phyloP scores from a whole-genome alignment of 2,113 vertebrate species.

The Phaethornis superciliosus region DNA sequence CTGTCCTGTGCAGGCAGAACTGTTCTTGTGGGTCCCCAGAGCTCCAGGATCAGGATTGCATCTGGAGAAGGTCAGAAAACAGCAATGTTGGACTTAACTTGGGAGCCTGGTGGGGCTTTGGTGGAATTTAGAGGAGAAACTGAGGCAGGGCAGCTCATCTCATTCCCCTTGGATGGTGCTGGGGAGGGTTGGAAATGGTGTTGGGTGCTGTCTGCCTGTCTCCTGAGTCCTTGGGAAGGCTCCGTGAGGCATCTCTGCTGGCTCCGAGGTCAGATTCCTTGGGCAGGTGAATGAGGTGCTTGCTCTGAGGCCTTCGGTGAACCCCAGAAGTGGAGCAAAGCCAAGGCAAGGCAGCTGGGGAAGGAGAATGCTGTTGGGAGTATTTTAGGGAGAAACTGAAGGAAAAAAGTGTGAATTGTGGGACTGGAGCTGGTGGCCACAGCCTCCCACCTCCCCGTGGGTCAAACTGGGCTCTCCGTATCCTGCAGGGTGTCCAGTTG shows the following conservation, averaged over 20 bases:
- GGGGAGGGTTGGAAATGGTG: background rate
- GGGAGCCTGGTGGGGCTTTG: background rate
- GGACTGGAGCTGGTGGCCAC: background rate
- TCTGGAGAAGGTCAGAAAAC: background rate
- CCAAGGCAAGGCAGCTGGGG: too few relatives aligned
- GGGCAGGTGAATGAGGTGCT: background rate
- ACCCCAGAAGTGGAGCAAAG: too few relatives aligned
- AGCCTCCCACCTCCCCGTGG: background rate
- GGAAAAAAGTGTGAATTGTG: fast-evolving
- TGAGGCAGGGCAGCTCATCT: background rate
- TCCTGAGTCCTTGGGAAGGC: background rate
- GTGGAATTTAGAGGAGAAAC: background rate
- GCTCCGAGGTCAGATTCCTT: too few relatives aligned
- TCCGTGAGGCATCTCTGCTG: too few relatives aligned
- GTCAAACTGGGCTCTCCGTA: background rate
- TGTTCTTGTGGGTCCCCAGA: background rate
- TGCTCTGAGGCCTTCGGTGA: fast-evolving
- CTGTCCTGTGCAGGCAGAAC: background rate
- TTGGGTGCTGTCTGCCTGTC: fast-evolving
- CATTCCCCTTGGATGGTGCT: fast-evolving
- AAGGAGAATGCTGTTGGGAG: too few relatives aligned
- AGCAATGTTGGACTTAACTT: fast-evolving
- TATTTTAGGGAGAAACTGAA: background rate
- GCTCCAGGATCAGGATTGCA: background rate
- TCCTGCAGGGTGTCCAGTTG: background rate